A percentile compares a stretch with the other conserved stretches of the same genome.
Conservation (phyloP, 2,113 vertebrate species). For the Piliocolobus tephrosceles region DNA sequence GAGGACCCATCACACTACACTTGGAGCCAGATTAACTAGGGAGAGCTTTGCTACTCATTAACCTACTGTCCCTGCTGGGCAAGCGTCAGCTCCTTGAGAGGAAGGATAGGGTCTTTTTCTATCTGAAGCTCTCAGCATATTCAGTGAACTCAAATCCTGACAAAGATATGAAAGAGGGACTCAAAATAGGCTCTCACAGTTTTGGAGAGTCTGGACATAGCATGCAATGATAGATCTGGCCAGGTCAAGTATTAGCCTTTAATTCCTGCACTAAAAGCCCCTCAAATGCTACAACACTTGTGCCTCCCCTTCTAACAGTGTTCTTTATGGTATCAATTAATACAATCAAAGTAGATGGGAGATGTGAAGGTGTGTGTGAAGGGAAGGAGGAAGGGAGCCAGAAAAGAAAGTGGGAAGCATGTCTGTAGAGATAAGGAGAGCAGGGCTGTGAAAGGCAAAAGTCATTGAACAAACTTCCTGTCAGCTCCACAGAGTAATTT, state of each 20-base stretch:
- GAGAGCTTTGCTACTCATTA: background rate
- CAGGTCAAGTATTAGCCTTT: background rate
- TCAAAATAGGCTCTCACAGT: background rate
- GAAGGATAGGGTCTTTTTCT: background rate
- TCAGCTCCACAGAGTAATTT: background rate
- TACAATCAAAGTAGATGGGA: background rate
- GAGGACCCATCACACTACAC: no score
- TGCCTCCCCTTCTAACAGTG: background rate
- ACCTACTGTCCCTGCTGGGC: background rate
- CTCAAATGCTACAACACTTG: background rate
- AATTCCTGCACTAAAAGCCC: background rate
- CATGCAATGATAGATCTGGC: background rate
- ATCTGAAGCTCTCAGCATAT: background rate
- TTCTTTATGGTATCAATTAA: background rate
- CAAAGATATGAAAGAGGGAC: background rate
- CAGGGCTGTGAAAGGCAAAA: background rate
- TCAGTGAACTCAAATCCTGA: background rate
- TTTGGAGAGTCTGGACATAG: background rate
- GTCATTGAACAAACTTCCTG: background rate
- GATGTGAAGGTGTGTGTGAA: background rate
- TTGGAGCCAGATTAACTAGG: background rate
- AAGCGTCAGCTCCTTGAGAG: background rate
- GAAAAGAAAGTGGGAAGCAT: background rate
- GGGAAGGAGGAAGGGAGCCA: background rate
- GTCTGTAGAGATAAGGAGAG: background rate